phyloP scores from a whole-genome alignment of 2,113 vertebrate genomes.

The Pelusios castaneus region DNA sequence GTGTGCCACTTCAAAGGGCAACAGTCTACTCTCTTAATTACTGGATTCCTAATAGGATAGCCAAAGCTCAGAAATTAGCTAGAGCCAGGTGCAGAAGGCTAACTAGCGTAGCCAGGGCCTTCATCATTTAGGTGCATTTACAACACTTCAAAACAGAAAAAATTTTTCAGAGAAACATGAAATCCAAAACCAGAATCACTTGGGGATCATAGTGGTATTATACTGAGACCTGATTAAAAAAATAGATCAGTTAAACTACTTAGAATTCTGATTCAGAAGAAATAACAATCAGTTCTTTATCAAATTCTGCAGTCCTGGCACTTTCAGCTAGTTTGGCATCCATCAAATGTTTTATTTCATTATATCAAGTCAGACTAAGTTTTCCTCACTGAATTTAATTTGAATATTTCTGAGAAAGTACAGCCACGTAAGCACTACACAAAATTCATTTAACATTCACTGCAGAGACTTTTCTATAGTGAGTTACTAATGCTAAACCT shows the following conservation, averaged over 20 bases:
- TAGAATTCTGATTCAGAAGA: background rate
- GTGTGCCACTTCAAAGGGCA: background rate
- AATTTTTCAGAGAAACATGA: background rate
- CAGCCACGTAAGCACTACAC: constrained; percentile 1
- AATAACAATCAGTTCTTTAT: background rate
- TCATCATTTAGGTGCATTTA: background rate
- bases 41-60: background rate
- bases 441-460: background rate
- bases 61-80: background rate
- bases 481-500: background rate
- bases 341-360: background rate
- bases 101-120: background rate
- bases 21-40: background rate
- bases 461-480: background rate
- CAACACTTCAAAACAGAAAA: background rate
- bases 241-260: background rate
- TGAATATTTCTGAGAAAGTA: background rate
- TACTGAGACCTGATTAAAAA: background rate
- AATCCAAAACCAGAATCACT: background rate
- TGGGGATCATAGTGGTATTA: background rate
- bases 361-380: background rate
- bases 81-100: background rate
- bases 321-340: background rate
- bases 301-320: background rate
- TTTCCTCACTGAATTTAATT: background rate